phyloP scores from a whole-genome alignment of 1,140 invertebrate species.

The Drosophila arizonae region DNA sequence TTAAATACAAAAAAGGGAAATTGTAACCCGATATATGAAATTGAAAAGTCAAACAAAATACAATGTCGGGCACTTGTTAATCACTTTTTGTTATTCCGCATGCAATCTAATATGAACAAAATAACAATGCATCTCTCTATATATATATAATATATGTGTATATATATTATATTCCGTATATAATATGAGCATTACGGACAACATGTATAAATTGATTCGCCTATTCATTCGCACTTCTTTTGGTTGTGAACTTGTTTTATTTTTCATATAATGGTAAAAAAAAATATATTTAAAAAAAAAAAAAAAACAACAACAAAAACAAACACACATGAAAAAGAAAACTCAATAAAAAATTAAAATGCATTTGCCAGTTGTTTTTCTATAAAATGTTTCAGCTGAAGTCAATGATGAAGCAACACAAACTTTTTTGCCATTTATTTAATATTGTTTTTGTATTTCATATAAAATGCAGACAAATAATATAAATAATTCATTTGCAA shows the following conservation, averaged over 20 bases:
- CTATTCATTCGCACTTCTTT: slow-evolving; percentile 72
- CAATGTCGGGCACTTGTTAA: slow-evolving; percentile 49
- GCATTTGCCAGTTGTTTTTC: slow-evolving; percentile 38
- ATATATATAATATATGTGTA: slow-evolving; percentile 3
- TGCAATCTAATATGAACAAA: slow-evolving; percentile 51
- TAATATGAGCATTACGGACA: slow-evolving; percentile 28
- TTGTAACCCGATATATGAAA: slow-evolving; percentile 43
- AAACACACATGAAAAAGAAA: slow-evolving; percentile 19
- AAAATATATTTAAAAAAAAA: background rate
- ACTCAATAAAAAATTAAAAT: slow-evolving; percentile 49
- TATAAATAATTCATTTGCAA: slow-evolving; percentile 60
- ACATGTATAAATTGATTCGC: slow-evolving; percentile 73
- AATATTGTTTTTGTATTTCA: slow-evolving; percentile 15
- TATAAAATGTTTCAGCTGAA: slow-evolving; percentile 49
- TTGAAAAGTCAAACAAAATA: slow-evolving; percentile 38
- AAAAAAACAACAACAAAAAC: background rate
- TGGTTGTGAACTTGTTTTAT: slow-evolving; percentile 64
- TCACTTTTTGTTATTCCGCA: slow-evolving; percentile 64
- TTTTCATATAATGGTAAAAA: slow-evolving; percentile 37
- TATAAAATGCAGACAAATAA: slow-evolving; percentile 45
- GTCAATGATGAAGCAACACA: slow-evolving; percentile 24
- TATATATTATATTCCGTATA: slow-evolving; percentile 11
- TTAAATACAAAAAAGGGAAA: slow-evolving; percentile 25
- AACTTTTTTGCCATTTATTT: slow-evolving; percentile 28
- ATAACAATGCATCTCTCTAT: background rate